Percentiles rank a stretch among this genome's conserved stretches.
Evolutionary conservation across 2,113 vertebrate genomes (phyloP).

Genomic region (Columba janthina): DNA sequence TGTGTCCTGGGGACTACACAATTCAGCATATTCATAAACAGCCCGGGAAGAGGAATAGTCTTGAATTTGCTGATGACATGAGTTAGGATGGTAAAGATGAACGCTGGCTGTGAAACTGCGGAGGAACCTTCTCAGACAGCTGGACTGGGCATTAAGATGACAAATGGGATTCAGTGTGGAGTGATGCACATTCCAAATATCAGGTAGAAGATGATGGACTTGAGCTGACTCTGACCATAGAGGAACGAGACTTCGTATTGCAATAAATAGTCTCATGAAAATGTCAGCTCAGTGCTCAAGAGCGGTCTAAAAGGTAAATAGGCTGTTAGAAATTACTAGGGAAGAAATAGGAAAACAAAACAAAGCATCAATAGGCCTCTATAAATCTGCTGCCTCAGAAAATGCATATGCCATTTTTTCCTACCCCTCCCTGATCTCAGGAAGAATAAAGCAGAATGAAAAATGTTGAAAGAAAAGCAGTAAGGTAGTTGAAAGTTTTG

Average conservation of each 20-base stretch:
- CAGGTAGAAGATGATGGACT: constrained; percentile 48
- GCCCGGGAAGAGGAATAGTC: background rate
- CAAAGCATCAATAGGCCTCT: background rate
- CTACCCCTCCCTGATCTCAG: background rate
- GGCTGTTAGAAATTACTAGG: constrained; percentile 53
- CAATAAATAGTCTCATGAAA: constrained; percentile 59
- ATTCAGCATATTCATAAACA: constrained; percentile 1
- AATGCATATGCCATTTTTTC: background rate
- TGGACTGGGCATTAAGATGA: constrained; percentile 28
- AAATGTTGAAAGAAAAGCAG: background rate
- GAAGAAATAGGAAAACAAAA: constrained; percentile 53
- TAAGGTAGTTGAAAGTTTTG: background rate
- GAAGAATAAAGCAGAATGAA: constrained; percentile 5
- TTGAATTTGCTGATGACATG: background rate
- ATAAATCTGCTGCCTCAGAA: constrained; percentile 5
- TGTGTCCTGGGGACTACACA: background rate
- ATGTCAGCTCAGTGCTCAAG: constrained; percentile 46
- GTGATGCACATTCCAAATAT: constrained; percentile 8
- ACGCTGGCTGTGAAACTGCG: constrained; percentile 19
- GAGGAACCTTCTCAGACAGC: constrained; percentile 9
- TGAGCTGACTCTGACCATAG: constrained; percentile 25
- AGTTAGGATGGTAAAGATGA: background rate
- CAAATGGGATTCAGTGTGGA: background rate
- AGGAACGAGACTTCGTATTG: constrained; percentile 38
- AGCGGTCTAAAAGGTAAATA: constrained; percentile 62